Conservation (phyloP, 2,113 vertebrate species). For the Chaenocephalus aceratus region DNA sequence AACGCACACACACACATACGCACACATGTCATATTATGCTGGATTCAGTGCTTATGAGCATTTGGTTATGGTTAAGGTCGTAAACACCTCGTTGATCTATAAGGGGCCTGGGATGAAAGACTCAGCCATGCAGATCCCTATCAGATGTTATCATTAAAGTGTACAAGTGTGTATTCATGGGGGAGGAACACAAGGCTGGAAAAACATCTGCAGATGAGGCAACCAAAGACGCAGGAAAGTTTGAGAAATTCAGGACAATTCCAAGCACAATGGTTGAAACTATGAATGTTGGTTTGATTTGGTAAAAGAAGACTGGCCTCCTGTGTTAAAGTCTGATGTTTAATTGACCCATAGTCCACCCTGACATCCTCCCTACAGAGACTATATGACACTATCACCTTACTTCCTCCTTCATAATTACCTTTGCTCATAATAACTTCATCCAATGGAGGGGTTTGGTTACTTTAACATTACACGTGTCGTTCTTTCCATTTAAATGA, state of each 20-base stretch:
- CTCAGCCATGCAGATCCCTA: slow-evolving; percentile 1
- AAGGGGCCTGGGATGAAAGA: background rate
- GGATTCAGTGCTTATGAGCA: background rate
- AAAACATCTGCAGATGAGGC: slow-evolving; percentile 21
- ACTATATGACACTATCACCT: background rate
- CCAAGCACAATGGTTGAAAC: too few relatives aligned
- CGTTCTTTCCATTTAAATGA: background rate
- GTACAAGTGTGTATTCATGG: slow-evolving; percentile 10
- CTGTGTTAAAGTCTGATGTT: background rate
- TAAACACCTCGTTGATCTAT: slow-evolving; percentile 7
- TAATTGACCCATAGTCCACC: background rate
- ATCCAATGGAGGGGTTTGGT: too few relatives aligned
- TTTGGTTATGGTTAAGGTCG: background rate
- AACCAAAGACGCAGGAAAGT: too few relatives aligned
- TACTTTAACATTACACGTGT: too few relatives aligned
- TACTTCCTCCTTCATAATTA: background rate
- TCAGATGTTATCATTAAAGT: slow-evolving; percentile 47
- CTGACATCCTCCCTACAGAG: background rate
- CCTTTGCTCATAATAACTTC: background rate
- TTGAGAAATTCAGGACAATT: too few relatives aligned
- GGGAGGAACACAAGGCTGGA: slow-evolving; percentile 21
- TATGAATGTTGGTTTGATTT: background rate
- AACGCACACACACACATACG: background rate
- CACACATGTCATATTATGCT: background rate
- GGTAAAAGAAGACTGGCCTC: background rate